These are phyloP conservation scores for Dusona sp. DNA, from an alignment of 2,888 invertebrate species.

Conservation along the genomic window DNA sequence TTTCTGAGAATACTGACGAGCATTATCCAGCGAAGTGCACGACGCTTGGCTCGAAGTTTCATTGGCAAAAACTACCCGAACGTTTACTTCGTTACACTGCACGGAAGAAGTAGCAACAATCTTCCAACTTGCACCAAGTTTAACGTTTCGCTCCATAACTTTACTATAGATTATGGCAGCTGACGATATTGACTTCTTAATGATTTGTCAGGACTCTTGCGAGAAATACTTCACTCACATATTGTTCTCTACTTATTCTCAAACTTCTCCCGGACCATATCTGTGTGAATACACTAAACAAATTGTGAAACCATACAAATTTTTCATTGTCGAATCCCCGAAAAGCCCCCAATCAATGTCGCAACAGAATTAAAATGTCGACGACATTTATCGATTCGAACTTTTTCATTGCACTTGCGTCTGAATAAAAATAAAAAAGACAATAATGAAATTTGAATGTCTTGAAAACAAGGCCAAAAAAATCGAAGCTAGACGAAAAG, in stretches of 20 bases:
- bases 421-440: no score
- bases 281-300: no score
- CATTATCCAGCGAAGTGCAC: slow-evolving; percentile 14
- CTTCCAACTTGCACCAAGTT: slow-evolving; percentile 37
- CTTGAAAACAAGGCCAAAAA: background rate
- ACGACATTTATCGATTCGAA: slow-evolving; percentile 20
- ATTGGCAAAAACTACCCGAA: slow-evolving; percentile 41
- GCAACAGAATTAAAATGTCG: background rate
- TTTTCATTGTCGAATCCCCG: no score
- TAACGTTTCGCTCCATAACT: slow-evolving; percentile 44
- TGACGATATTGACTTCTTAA: no score
- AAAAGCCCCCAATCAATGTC: slow-evolving; percentile 40
- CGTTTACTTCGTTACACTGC: slow-evolving; percentile 41
- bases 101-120: slow-evolving; percentile 19
- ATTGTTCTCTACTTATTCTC: no score
- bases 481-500: background rate
- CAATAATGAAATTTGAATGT: no score
- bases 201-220: no score
- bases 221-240: no score
- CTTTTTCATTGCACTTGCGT: no score
- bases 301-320: no score
- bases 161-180: slow-evolving; percentile 47
- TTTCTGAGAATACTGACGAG: slow-evolving; percentile 30
- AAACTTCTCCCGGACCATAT: no score
- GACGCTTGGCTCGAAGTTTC: slow-evolving; percentile 43